Conservation (phyloP, 2,797 vertebrate species). For the Halcyon badia region DNA sequence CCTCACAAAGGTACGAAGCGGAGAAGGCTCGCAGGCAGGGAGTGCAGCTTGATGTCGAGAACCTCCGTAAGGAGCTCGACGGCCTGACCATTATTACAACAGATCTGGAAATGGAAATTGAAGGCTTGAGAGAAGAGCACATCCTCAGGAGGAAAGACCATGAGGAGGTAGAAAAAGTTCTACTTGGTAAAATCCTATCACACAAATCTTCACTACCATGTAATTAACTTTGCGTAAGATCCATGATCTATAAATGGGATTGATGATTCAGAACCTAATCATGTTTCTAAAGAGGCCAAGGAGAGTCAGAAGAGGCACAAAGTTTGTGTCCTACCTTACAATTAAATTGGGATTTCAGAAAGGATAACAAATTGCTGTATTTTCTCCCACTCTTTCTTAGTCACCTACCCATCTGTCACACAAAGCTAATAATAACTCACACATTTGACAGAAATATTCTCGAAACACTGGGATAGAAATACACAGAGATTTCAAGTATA, state of each 20-base stretch:
- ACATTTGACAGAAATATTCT: neutral
- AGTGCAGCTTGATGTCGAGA: conserved; percentile 81
- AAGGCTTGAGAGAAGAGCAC: conserved; percentile 83
- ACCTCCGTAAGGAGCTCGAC: conserved; percentile 81
- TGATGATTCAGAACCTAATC: conserved; percentile 49
- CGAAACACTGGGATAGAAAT: neutral
- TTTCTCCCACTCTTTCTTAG: neutral
- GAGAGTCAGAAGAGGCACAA: neutral
- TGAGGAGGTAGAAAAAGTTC: conserved; percentile 77
- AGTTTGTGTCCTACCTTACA: neutral
- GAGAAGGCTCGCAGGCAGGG: conserved; percentile 79
- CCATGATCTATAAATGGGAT: conserved; percentile 41
- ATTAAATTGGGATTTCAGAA: neutral
- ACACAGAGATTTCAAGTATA: neutral
- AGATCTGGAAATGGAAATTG: conserved; percentile 85
- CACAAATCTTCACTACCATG: neutral
- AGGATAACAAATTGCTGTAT: neutral
- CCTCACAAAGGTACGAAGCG: conserved; percentile 77
- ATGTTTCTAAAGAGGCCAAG: neutral
- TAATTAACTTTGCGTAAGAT: conserved; percentile 41
- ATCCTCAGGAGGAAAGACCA: conserved; percentile 84
- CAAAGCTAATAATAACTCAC: neutral
- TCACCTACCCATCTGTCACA: neutral
- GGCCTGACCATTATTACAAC: conserved; percentile 84
- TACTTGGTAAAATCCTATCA: conserved; percentile 16